Percentiles rank a stretch among this genome's conserved stretches.
phyloP scores from a whole-genome alignment of 2,797 vertebrate species.

The Gorsachius magnificus region DNA sequence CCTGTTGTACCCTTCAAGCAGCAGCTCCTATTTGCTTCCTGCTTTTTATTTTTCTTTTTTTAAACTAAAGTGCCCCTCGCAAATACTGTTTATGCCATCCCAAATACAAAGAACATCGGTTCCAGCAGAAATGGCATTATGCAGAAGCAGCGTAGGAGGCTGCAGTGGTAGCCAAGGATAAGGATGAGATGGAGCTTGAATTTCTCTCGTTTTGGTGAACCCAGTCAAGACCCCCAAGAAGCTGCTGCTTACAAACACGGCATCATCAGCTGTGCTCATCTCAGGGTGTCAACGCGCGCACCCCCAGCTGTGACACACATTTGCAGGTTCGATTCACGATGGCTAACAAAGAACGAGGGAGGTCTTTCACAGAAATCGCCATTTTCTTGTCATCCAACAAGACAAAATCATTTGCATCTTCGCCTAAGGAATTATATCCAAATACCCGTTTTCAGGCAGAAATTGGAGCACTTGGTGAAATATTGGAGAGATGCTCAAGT shows the following conservation, averaged over 20 bases:
- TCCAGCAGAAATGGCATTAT: background rate
- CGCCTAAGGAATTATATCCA: background rate
- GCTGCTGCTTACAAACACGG: background rate
- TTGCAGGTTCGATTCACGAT: rapidly evolving
- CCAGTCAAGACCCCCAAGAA: background rate
- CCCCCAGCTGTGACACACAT: background rate
- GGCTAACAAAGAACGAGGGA: rapidly evolving
- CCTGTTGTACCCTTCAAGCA: background rate
- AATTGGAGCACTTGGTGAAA: background rate
- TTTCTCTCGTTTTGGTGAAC: background rate
- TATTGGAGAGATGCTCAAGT: background rate
- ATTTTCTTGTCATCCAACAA: background rate
- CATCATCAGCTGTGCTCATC: background rate
- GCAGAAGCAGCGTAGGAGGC: background rate
- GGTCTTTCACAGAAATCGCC: background rate
- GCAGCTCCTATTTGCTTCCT: background rate
- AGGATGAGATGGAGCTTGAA: background rate
- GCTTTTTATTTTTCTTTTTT: background rate
- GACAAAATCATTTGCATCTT: background rate
- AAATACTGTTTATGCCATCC: background rate
- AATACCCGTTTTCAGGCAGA: rapidly evolving
- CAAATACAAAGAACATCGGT: background rate
- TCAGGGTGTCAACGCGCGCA: rapidly evolving
- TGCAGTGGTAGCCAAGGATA: background rate
- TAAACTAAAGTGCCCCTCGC: background rate